phyloP scores from a whole-genome alignment of 2,113 vertebrate species.

The Aplodontia rufa region DNA sequence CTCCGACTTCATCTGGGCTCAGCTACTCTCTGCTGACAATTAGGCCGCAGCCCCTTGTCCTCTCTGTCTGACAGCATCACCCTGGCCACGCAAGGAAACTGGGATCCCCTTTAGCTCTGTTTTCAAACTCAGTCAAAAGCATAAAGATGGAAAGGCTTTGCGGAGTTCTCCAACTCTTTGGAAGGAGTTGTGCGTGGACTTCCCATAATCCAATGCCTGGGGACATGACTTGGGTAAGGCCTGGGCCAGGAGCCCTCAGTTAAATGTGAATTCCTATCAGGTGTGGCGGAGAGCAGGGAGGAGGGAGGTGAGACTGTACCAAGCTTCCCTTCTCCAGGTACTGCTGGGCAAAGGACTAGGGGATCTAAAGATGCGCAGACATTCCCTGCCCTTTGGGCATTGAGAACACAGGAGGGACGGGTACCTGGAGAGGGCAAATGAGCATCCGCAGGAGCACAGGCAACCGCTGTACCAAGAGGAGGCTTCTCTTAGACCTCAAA shows the following conservation, averaged over 20 bases:
- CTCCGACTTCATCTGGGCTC: neutral
- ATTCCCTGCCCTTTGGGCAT: neutral
- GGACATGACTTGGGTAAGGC: too few species aligned
- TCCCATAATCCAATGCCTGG: too few species aligned
- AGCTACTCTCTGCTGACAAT: neutral
- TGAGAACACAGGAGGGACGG: neutral
- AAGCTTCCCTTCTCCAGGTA: neutral
- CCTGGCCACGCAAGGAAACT: neutral
- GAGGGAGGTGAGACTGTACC: neutral
- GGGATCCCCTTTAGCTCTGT: neutral
- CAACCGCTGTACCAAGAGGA: neutral
- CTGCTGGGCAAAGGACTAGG: neutral
- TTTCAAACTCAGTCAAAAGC: neutral
- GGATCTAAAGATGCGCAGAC: too few species aligned
- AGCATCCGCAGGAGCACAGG: neutral
- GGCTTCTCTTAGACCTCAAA: neutral
- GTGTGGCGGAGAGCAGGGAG: neutral
- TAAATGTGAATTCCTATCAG: neutral
- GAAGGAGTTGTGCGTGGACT: neutral
- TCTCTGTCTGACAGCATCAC: neutral
- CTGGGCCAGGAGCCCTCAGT: neutral
- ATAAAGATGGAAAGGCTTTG: neutral
- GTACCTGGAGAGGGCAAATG: neutral
- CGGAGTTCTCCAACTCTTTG: neutral
- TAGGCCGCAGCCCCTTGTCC: neutral